Conservation (phyloP, 2,888 invertebrate genomes). For the Chironomus riparius region DNA sequence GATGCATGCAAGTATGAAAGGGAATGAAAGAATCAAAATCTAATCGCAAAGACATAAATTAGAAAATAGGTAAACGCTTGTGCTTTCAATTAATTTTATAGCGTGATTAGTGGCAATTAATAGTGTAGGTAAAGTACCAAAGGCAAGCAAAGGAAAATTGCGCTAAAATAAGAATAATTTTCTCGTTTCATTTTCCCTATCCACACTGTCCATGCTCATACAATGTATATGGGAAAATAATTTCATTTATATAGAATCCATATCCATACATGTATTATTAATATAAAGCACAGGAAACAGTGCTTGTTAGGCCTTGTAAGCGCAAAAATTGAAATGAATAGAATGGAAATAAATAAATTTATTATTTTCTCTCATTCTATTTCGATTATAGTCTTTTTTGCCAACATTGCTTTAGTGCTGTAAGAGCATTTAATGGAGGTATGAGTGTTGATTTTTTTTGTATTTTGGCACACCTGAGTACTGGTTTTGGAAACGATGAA, state of each 20-base stretch:
- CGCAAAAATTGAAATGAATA: too few species aligned
- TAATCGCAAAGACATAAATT: constrained; percentile 21
- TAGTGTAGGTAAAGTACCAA: background rate
- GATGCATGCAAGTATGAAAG: background rate
- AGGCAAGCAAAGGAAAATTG: background rate
- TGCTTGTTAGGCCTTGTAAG: too few species aligned
- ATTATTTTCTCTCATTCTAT: too few species aligned
- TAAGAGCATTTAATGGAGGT: too few species aligned
- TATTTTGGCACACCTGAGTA: too few species aligned
- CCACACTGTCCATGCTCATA: background rate
- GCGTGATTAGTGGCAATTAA: constrained; percentile 24
- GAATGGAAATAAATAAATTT: too few species aligned
- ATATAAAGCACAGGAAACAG: background rate
- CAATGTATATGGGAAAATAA: background rate
- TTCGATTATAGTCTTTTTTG: too few species aligned
- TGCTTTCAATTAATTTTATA: constrained; percentile 22
- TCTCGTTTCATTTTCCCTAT: background rate
- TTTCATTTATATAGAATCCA: background rate
- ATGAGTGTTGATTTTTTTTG: too few species aligned
- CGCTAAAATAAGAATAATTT: background rate
- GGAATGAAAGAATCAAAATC: constrained; percentile 2
- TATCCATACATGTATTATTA: background rate
- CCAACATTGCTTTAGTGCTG: too few species aligned
- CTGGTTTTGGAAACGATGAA: too few species aligned
- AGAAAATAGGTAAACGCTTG: constrained; percentile 13